Evolutionary conservation across 2,888 invertebrate species (phyloP).

Genomic region (Pyrrhia umbra): DNA sequence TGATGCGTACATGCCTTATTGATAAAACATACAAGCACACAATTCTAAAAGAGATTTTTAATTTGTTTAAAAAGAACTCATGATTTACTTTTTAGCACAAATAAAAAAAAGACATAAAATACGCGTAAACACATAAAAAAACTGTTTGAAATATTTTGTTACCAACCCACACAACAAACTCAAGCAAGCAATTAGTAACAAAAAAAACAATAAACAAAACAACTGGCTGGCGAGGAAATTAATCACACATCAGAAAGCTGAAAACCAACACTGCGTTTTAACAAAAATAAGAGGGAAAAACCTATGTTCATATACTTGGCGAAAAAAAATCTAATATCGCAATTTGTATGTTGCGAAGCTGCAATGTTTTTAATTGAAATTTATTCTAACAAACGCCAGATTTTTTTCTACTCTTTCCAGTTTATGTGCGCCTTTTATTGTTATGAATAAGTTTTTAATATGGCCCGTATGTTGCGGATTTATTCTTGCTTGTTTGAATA

Average conservation of each 20-base stretch:
- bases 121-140: background rate
- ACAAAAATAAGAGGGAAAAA: background rate
- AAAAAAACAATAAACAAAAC: background rate
- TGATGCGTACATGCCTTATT: no score
- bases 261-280: constrained; percentile 1
- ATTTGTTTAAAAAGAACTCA: no score
- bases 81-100: no score
- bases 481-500: constrained; percentile 3
- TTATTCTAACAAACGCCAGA: constrained; percentile 46
- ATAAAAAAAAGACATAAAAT: no score
- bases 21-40: no score
- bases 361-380: constrained; percentile 65
- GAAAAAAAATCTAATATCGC: constrained; percentile 50
- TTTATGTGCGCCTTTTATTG: constrained; percentile 26
- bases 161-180: background rate
- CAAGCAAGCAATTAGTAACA: background rate
- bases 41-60: no score
- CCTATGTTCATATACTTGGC: background rate
- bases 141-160: background rate
- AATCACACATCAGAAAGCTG: constrained; percentile 12
- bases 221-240: constrained; percentile 10
- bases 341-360: constrained; percentile 47
- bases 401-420: constrained; percentile 28
- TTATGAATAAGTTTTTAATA: constrained; percentile 45
- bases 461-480: constrained; percentile 7